Base-by-base conservation (phyloP, 2,797 vertebrate species). In the Siniperca undulata region DNA sequence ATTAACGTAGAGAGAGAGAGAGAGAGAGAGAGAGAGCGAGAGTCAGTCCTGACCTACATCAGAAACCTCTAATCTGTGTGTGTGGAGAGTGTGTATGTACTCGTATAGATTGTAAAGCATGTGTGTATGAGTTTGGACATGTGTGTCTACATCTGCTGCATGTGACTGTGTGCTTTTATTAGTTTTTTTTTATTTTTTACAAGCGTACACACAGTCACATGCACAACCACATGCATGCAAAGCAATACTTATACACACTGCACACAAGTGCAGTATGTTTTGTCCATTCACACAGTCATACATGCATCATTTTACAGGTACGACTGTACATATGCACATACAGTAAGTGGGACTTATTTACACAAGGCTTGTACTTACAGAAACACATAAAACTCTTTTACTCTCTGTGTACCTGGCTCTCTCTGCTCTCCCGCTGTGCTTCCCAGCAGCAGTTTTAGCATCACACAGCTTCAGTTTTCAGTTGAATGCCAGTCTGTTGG, bases 21-120 rank as follows among this genome's bases (percentile, higher is more conserved):
- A 69, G 8, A 30, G 13, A 68, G 48, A 65, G 38, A 13, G 10
- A 40, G 10, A 58, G 19, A 50, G n/a, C n/a, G n/a, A n/a, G n/a
- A n/a, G n/a, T n/a, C n/a, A n/a, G 50, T 64, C 71, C 34, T 59
- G 71, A 65, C 34, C 59, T 19, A 65, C 56, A 68, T 52, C 22
- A 20, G 34, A 69, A 34, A 58, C 50, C 40, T 70, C 24, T 58
- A 16, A 72, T 44, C 46, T 55, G 22, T 30, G 30, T 30, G 30
- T 30, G 30, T 30, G 11, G 40, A 42, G 40, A 12, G 46, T 22
- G 56, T 77, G 46, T 17, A 30, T 64, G 24, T 13, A 19, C 36
- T 68, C 20, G 27, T 22, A 13, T 20, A 60, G 16, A 19, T 20
- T 27, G 27, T 20, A 12, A 46, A 48, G 3, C 4, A 12, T 5